These are phyloP conservation scores for Octodonta nipae DNA, from an alignment of 2,888 invertebrate species.

Conservation along the genomic window DNA sequence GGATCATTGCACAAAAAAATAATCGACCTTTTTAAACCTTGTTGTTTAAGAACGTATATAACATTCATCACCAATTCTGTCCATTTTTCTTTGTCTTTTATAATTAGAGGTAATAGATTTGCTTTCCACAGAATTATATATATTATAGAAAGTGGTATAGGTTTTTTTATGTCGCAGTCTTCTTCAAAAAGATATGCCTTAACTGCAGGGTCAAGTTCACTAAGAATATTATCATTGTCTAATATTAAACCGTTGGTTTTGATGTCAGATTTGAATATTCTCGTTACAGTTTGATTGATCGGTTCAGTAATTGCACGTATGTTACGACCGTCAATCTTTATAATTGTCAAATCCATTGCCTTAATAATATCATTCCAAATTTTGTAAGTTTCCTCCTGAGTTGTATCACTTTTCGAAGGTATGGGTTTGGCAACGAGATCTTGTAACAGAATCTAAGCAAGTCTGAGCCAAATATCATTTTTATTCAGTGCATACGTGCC, in stretches of 20 bases:
- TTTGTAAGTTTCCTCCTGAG: too few relatives aligned
- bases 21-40: too few relatives aligned
- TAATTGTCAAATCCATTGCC: conserved; percentile 15
- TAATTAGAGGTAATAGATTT: too few relatives aligned
- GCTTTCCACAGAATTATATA: conserved; percentile 20
- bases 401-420: too few relatives aligned
- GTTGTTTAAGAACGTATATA: too few relatives aligned
- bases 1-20: too few relatives aligned
- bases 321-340: conserved; percentile 9
- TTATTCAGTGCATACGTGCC: too few relatives aligned
- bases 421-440: too few relatives aligned
- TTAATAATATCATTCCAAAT: conserved; percentile 15
- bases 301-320: conserved; percentile 12
- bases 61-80: too few relatives aligned
- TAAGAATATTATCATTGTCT: conserved; percentile 10
- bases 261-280: conserved; percentile 6
- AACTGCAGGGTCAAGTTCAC: conserved; percentile 7
- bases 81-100: too few relatives aligned
- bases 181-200: conserved; percentile 18
- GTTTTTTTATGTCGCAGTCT: conserved; percentile 8
- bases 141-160: conserved; percentile 13
- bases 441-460: too few relatives aligned
- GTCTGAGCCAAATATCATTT: too few relatives aligned
- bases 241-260: conserved; percentile 3
- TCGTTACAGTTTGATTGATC: conserved; percentile 11